These are phyloP conservation scores for Sitophilus oryzae DNA, from an alignment of 1,140 invertebrate genomes.

Conservation along the genomic window DNA sequence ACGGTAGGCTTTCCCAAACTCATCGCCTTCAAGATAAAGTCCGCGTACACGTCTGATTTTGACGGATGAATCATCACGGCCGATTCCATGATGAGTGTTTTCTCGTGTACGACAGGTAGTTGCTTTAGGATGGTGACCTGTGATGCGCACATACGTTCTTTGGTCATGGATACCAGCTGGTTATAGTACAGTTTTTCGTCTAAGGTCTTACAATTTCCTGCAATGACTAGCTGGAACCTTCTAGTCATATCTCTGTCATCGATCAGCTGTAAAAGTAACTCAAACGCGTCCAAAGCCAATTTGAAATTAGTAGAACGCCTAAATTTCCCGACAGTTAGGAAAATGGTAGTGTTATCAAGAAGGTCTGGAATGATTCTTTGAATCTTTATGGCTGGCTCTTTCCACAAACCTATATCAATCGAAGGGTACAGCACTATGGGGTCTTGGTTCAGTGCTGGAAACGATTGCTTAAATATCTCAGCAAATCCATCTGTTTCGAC, in stretches of 20 bases:
- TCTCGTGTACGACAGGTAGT: conserved; percentile 34
- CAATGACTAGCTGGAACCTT: conserved; percentile 35
- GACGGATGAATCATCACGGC: conserved; percentile 32
- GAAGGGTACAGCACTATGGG: conserved; percentile 30
- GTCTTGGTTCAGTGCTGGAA: conserved; percentile 27
- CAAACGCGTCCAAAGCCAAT: conserved; percentile 35
- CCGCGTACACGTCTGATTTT: conserved; percentile 34
- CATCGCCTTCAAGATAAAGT: conserved; percentile 34
- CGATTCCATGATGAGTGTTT: conserved; percentile 35
- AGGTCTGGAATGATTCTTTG: conserved; percentile 36
- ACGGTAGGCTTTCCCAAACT: conserved; percentile 34
- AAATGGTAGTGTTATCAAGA: conserved; percentile 30
- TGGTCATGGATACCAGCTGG: conserved; percentile 28
- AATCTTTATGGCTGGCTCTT: conserved; percentile 30
- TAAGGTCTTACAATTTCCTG: conserved; percentile 31
- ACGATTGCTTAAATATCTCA: conserved; percentile 33
- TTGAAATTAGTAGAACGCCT: conserved; percentile 36
- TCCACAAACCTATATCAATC: conserved; percentile 35
- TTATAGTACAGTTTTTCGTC: conserved; percentile 33
- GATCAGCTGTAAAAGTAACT: conserved; percentile 27
- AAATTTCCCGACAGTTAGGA: conserved; percentile 35
- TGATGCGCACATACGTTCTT: conserved; percentile 31
- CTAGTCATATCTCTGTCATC: conserved; percentile 24
- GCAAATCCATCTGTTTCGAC: conserved; percentile 31
- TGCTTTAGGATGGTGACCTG: conserved; percentile 37